Evolutionary conservation across 1,140 invertebrate species (phyloP), one percentile per base, ranked within the genome.

Genomic region (Samia ricini): DNA sequence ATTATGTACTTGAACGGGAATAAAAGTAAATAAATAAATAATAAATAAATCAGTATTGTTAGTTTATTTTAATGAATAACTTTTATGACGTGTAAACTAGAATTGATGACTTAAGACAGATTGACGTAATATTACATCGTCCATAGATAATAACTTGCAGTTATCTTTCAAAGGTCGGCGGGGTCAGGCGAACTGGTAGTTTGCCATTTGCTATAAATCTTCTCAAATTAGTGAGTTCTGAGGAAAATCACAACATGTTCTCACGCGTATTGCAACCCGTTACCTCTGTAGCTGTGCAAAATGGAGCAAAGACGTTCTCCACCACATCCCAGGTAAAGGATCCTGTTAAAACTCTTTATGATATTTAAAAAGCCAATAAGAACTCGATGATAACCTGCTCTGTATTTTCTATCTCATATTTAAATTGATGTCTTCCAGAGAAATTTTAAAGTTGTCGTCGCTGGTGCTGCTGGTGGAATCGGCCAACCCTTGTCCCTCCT

Each of bases 381-480:
- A 22, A 10, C 52, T 12, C 0, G 10, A 49, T n/a, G 48, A 15
- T 42, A 42, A 15, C 33, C 4, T 42, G 1, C n/a, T 42, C 12
- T 26, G 4, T n/a, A 50, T 50, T 6, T 50, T 50, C 7, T 22
- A 22, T 12, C n/a, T 19, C 51, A 20, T 57, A 10, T 19, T 56
- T 26, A 24, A 20, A 20, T 50, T 21, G 20, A n/a, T 49, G 51
- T 63, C 55, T 76, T 80, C 59, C 73, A 95, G 94, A 92, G 90
- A 66, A 93, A 95, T 91, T 92, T 92, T 72, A 98, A 98, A 93
- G 99, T 99, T 19, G 96, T 98, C 61, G 97, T 99, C 50, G 94
- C 98, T 85, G 99, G 99, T 60, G 99, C 98, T 1, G 94, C 95
- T 79, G 99, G 99, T 68, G 99, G 99, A 55, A 99, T 99, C 90